These are phyloP conservation scores for Vireo altiloquus DNA, from an alignment of 2,113 vertebrate genomes.

Conservation along the genomic window DNA sequence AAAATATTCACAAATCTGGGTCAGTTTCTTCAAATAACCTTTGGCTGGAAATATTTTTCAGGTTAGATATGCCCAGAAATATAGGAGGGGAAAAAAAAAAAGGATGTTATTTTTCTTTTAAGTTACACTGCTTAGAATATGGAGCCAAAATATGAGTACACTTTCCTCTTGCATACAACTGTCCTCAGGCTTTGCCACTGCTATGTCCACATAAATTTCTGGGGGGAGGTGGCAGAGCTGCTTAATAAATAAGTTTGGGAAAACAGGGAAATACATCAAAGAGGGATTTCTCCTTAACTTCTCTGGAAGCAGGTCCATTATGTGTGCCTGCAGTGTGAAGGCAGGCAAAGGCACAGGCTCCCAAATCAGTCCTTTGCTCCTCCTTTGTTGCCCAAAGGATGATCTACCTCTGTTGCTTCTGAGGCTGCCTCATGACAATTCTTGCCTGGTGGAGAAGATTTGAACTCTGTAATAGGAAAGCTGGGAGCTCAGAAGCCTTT, in stretches of 20 bases:
- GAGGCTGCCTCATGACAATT: background rate
- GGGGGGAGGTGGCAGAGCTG: accelerated
- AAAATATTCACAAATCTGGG: slow-evolving; percentile 37
- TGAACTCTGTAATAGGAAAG: background rate
- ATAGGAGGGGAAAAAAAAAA: background rate
- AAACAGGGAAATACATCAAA: background rate
- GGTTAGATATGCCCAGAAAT: background rate
- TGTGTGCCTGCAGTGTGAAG: accelerated
- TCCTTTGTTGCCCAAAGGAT: background rate
- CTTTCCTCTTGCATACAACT: background rate
- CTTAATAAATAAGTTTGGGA: background rate
- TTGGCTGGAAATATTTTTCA: slow-evolving; percentile 25
- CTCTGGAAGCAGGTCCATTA: background rate
- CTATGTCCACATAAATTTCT: background rate
- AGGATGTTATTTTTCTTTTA: background rate
- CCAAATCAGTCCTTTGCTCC: background rate
- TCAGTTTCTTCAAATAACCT: slow-evolving; percentile 31
- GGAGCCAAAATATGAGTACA: background rate
- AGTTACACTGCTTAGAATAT: background rate
- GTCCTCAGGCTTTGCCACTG: background rate
- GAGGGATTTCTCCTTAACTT: background rate
- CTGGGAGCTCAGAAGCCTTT: background rate
- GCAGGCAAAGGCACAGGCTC: background rate
- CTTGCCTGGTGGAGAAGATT: background rate
- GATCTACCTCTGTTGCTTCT: background rate